Evolutionary conservation across 2,888 invertebrate species (phyloP), one percentile per base, ranked within the genome.

Genomic region (Apoda limacodes): DNA sequence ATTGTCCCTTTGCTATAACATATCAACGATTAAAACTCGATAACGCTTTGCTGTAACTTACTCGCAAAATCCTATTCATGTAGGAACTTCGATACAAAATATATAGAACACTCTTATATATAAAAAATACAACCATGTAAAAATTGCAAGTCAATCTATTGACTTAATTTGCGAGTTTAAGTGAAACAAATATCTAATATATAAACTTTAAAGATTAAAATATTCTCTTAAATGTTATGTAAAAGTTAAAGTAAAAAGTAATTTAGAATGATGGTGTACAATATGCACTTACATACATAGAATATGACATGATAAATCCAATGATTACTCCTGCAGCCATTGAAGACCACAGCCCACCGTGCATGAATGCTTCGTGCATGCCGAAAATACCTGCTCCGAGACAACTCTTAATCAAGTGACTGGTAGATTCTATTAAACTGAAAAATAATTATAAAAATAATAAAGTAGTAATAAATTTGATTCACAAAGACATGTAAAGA

Each of bases 361-460:
- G 43, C 62, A 63, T 72, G 38, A 50, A 74, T 0, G 60, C 75
- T n/a, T 68, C 66, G 19, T 74, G 74, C 38, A 75, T 71, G 7
- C 59, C 60, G 2, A 75, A 38, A 2, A 71, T 47, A 0, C 72
- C 71, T 1, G 60, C 61, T 0, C 74, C 71, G 0, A 71, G 40
- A 17, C 68, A 66, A 0, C 69, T 62, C 34, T 72, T 72, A 9
- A 72, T 48, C 2, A 72, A 36, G 37, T 74, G 65, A 1, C 61
- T 57, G 0, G 54, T 59, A 0, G 74, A 60, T 30, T 63, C 66
- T 9, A 58, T 0, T 1, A 71, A 5, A 22, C 74, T 74, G 50
- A n/a, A n/a, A n/a, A n/a, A n/a, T n/a, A n/a, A n/a, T n/a, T n/a
- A n/a, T n/a, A n/a, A n/a, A n/a, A n/a, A n/a, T n/a, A n/a, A n/a